Evolutionary conservation across 1,140 invertebrate species (phyloP), one percentile per base, ranked within the genome.

Genomic region (Bombus confusus): DNA sequence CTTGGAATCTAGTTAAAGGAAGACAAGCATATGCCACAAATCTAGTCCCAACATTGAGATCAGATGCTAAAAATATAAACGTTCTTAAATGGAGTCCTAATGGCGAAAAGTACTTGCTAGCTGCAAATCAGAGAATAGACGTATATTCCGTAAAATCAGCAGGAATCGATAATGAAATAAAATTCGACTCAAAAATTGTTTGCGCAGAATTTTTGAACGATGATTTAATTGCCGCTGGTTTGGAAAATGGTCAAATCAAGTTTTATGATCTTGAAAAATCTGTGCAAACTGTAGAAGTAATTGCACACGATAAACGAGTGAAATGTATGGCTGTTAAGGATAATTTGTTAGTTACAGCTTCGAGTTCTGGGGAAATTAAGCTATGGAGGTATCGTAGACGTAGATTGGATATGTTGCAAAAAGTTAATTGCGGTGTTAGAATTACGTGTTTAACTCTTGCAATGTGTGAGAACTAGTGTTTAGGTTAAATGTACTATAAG

Each of bases 1-100:
- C 98, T 3, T 99, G 99, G 99, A 99, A 99, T 96, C 95, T 99
- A 83, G 95, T 99, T 0, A 99, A 98, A 95, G 98, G 98, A 1
- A 96, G 98, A 88, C 96, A 96, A 92, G 98, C 98, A 6, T 99
- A 98, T 93, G 97, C 97, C 2, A 98, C 97, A 5, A 99, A 99
- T 94, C 94, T 99, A 39, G 95, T 96, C 34, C 96, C 95, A 72
- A 97, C 97, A 92, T 93, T 96, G 94, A 94, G 95, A 93, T 47
- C 88, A 1, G 89, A 95, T 91, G 92, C 96, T 92, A 94, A 95
- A 91, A 91, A 92, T 94, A 91, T 96, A 92, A 89, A 96, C 93
- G 86, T 96, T 94, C 91, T 96, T 93, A 82, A 96, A 82, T 98
- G 97, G 96, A 96, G 96, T 77, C 96, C 97, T 22, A 95, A 95